Base-by-base conservation (phyloP, 1,140 invertebrate genomes). In the Asobara japonica region DNA sequence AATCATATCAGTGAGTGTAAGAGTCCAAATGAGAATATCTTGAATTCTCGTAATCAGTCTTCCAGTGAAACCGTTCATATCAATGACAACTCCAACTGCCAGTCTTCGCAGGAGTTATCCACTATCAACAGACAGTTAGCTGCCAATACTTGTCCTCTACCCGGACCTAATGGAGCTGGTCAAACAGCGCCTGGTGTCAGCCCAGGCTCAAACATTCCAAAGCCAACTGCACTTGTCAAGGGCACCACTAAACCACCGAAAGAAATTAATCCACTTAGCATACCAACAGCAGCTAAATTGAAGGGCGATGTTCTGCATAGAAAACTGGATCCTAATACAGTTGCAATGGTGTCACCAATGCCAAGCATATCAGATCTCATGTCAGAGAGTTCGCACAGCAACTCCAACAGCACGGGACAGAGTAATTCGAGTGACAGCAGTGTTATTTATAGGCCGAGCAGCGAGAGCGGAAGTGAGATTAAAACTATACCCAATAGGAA, bases 221-320 rank as follows among this genome's bases (percentile, higher is more conserved):
- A 97, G 86, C 95, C 95, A 3, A 96, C 94, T 16, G 94, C 95
- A 11, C 93, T 95, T 69, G 94, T 97, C 3, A 97, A 96, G 89
- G 95, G 95, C 75, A 95, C 93, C 2, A 91, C 91, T 38, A 94
- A 94, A 87, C 88, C 91, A 67, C 89, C 81, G 72, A 84, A 88
- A 56, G 84, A 86, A 33, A 82, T 76, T 16, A 76, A 71, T 69
- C 69, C 83, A 0, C 61, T 78, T 0, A 79, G 71, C 27, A 73
- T 80, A 11, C 74, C 80, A 31, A 82, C 74, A 18, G 75, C 83
- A 0, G 74, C 80, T 3, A 86, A 82, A 61, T 72, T 75, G 16
- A 85, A 83, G 41, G 60, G 71, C n/a, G 84, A 86, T n/a, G 56
- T 67, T 45, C 66, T 85, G 33, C 84, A 83, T 69, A 72, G 82